Percentiles rank a stretch among this genome's conserved stretches.
Conservation (phyloP, 2,113 vertebrate genomes). For the Tor tambroides region DNA sequence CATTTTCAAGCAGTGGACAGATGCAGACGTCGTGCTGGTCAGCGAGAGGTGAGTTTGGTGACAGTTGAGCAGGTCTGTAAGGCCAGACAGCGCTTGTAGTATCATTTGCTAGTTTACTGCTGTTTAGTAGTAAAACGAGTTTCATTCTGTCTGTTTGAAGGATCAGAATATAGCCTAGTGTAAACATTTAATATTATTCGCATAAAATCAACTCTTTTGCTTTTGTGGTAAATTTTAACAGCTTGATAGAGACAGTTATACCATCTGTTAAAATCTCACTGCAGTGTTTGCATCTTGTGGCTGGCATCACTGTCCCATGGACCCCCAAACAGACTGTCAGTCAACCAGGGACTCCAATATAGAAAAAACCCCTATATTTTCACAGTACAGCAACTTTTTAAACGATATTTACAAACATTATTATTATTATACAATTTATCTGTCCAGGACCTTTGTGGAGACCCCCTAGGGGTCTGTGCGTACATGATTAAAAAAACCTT, state of each 20-base stretch:
- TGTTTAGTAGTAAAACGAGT: background rate
- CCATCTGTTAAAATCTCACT: background rate
- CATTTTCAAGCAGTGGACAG: slow-evolving; percentile 75
- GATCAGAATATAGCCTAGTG: background rate
- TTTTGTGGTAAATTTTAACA: background rate
- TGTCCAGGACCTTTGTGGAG: background rate
- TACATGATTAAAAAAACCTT: background rate
- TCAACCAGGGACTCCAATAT: background rate
- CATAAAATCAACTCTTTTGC: background rate
- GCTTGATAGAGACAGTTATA: background rate
- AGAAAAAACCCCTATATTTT: background rate
- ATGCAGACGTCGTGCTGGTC: slow-evolving; percentile 81
- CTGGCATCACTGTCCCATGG: background rate
- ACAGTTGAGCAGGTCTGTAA: too few relatives aligned
- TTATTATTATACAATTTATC: background rate
- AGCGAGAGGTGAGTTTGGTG: slow-evolving; percentile 76
- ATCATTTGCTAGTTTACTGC: background rate
- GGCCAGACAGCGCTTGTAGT: background rate
- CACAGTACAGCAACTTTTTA: background rate
- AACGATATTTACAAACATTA: background rate
- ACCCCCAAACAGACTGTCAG: background rate
- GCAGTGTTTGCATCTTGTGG: background rate
- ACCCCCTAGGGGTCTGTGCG: background rate
- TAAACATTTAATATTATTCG: background rate
- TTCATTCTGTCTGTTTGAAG: background rate